phyloP scores from a whole-genome alignment of 1,140 invertebrate species.

The Chrysoperla carnea region DNA sequence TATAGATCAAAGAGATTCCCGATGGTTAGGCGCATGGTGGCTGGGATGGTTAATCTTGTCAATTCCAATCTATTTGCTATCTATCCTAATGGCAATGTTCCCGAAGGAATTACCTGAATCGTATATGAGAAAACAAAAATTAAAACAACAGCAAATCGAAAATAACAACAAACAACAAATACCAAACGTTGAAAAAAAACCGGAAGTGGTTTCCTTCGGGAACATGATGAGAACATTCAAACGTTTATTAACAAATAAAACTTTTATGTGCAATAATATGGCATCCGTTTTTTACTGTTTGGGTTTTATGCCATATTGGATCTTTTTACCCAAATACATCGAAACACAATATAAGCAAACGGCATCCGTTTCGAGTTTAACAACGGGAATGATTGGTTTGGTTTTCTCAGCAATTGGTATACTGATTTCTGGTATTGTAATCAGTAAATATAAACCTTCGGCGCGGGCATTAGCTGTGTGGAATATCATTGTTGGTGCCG shows the following conservation, averaged over 20 bases:
- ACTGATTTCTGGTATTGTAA: constrained; percentile 43
- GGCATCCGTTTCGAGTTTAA: constrained; percentile 44
- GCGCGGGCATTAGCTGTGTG: constrained; percentile 49
- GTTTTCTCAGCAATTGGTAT: constrained; percentile 55
- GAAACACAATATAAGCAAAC: constrained; percentile 57
- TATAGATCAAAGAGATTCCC: constrained; percentile 45
- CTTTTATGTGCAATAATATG: constrained; percentile 48
- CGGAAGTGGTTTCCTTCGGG: constrained; percentile 23
- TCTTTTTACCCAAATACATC: constrained; percentile 60
- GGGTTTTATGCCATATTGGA: constrained; percentile 55
- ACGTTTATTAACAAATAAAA: constrained; percentile 39
- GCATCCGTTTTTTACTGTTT: constrained; percentile 50
- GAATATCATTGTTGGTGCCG: constrained; percentile 49
- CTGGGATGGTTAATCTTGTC: constrained; percentile 56
- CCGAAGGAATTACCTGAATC: constrained; percentile 44
- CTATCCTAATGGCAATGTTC: constrained; percentile 41
- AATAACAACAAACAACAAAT: constrained; percentile 11
- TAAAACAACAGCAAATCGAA: constrained; percentile 1
- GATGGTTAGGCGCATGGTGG: constrained; percentile 68
- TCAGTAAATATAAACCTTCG: constrained; percentile 47
- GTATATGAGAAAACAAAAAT: constrained; percentile 26
- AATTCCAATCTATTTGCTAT: constrained; percentile 38
- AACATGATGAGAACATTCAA: constrained; percentile 45
- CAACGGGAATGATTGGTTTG: constrained; percentile 50
- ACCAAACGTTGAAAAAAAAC: constrained; percentile 4